A percentile compares a stretch with the other conserved stretches of the same genome.
Evolutionary conservation across 2,888 invertebrate species (phyloP).

Genomic region (Acanthosoma haemorrhoidale): DNA sequence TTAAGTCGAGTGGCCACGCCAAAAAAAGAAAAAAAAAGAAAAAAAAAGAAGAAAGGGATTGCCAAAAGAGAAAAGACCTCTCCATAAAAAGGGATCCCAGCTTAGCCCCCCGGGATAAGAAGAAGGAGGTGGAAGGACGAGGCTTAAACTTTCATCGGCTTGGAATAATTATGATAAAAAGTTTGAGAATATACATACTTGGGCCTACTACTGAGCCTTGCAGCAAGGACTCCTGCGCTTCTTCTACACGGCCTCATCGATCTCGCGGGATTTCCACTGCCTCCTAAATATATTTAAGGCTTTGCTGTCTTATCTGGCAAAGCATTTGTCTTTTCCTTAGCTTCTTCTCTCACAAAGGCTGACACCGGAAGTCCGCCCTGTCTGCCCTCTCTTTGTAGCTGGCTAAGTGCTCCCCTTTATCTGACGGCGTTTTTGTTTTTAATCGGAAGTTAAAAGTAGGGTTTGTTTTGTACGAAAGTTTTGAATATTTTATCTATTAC

Average conservation of each 20-base stretch:
- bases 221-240: neutral
- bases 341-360: neutral
- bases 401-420: neutral
- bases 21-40: too few species aligned
- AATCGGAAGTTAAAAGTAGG: too few species aligned
- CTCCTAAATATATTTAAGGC: conserved; percentile 1
- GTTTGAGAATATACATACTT: conserved; percentile 8
- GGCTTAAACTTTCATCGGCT: conserved; percentile 8
- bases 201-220: neutral
- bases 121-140: neutral
- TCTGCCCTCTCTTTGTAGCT: neutral
- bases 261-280: neutral
- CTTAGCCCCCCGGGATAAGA: neutral
- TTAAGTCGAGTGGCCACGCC: too few species aligned
- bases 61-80: neutral
- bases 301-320: neutral
- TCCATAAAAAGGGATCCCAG: too few species aligned
- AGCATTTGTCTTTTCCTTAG: neutral
- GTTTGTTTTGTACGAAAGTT: too few species aligned
- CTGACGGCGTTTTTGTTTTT: too few species aligned
- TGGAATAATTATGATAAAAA: conserved; percentile 1
- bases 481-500: too few species aligned
- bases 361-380: neutral
- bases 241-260: neutral
- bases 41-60: too few species aligned